Conservation (phyloP, 2,113 vertebrate species). For the Chloropsis cyanopogon region DNA sequence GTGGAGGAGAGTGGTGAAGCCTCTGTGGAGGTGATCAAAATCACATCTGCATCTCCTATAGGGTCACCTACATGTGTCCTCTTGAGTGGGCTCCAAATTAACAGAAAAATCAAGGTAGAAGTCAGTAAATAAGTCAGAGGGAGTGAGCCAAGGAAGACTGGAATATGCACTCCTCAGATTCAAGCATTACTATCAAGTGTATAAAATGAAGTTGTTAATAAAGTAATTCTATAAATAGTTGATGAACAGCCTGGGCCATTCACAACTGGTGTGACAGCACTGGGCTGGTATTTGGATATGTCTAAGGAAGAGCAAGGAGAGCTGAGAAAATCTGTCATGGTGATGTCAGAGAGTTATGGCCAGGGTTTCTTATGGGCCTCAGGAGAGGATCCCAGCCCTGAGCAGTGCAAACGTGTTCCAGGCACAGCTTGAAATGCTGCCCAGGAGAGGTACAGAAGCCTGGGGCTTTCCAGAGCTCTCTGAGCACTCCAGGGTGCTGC, state of each 20-base stretch:
- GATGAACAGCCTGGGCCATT: background rate
- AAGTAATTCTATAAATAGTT: background rate
- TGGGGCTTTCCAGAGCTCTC: background rate
- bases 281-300: background rate
- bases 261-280: background rate
- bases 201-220: background rate
- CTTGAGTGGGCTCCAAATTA: background rate
- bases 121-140: background rate
- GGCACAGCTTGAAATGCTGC: background rate
- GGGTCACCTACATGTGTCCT: background rate
- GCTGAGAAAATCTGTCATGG: background rate
- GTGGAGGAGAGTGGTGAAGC: background rate
- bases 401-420: background rate
- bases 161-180: background rate
- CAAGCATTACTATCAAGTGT: background rate
- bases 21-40: background rate
- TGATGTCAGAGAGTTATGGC: background rate
- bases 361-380: background rate
- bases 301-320: background rate
- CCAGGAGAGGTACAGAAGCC: background rate
- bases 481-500: background rate
- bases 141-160: background rate
- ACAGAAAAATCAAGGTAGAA: background rate
- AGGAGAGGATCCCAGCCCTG: background rate
- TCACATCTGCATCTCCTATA: background rate